Evolutionary conservation across 2,888 invertebrate genomes (phyloP).

Genomic region (Stegophylla sp.): DNA sequence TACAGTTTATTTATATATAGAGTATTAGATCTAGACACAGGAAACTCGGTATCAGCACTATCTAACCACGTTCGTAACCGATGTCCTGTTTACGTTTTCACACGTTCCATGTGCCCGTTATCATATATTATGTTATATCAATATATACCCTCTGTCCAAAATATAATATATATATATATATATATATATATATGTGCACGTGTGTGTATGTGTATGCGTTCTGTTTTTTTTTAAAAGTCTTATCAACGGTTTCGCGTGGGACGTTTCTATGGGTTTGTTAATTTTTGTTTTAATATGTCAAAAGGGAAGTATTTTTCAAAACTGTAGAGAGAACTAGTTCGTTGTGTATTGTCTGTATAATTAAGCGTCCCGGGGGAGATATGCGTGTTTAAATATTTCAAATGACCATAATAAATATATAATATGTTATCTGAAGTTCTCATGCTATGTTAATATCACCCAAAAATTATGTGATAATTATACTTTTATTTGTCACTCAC

Average conservation of each 20-base stretch:
- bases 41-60: slow-evolving; percentile 41
- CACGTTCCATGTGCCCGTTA: slow-evolving; percentile 18
- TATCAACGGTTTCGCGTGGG: slow-evolving; percentile 42
- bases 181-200: no score
- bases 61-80: slow-evolving; percentile 27
- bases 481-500: not conserved
- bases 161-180: no score
- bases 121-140: slow-evolving; percentile 11
- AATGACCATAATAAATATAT: not conserved
- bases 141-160: slow-evolving; percentile 36
- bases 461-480: slow-evolving; percentile 11
- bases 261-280: slow-evolving; percentile 28
- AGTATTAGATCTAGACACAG: not conserved
- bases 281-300: slow-evolving; percentile 18
- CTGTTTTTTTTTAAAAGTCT: slow-evolving; percentile 22
- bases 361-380: not conserved
- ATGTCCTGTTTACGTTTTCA: slow-evolving; percentile 54
- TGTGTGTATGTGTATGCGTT: not conserved
- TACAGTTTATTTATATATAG: not conserved
- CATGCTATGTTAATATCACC: not conserved
- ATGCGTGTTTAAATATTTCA: slow-evolving; percentile 7
- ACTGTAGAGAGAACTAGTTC: not conserved
- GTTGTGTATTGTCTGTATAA: not conserved
- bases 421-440: not conserved
- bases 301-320: slow-evolving; percentile 33